Percentiles rank a stretch among this genome's conserved stretches.
Conservation (phyloP, 23 tunicate species). For the Botrylloides violaceus region DNA sequence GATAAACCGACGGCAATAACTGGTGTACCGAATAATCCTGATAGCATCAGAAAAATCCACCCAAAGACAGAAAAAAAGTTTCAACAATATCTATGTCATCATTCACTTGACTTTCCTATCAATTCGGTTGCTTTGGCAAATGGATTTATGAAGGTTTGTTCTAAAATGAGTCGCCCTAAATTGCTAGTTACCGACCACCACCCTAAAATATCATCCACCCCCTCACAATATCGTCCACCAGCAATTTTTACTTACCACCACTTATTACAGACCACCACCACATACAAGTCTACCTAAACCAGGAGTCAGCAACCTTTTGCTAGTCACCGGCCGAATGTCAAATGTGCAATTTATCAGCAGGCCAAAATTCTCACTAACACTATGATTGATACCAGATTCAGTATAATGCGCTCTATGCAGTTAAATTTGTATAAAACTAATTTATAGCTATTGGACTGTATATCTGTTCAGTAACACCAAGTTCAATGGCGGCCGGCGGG, state of each 20-base stretch:
- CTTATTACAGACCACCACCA: constrained; percentile 2
- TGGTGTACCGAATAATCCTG: constrained; percentile 7
- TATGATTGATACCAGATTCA: too few species aligned
- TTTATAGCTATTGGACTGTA: too few species aligned
- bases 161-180: background rate
- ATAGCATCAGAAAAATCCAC: constrained; percentile 21
- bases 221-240: background rate
- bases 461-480: too few species aligned
- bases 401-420: too few species aligned
- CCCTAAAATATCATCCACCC: too few species aligned
- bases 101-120: constrained; percentile 35
- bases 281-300: background rate
- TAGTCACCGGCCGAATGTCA: too few species aligned
- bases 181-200: background rate
- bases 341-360: too few species aligned
- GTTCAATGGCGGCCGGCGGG: too few species aligned
- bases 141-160: constrained; percentile 20
- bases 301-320: background rate
- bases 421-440: too few species aligned
- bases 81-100: constrained; percentile 48
- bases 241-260: background rate
- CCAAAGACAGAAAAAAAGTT: constrained; percentile 37
- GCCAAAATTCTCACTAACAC: too few species aligned
- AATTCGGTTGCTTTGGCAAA: constrained; percentile 7
- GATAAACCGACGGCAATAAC: background rate